Evolutionary conservation across 1,140 invertebrate genomes (phyloP).

Genomic region (Vollenhovia emeryi): DNA sequence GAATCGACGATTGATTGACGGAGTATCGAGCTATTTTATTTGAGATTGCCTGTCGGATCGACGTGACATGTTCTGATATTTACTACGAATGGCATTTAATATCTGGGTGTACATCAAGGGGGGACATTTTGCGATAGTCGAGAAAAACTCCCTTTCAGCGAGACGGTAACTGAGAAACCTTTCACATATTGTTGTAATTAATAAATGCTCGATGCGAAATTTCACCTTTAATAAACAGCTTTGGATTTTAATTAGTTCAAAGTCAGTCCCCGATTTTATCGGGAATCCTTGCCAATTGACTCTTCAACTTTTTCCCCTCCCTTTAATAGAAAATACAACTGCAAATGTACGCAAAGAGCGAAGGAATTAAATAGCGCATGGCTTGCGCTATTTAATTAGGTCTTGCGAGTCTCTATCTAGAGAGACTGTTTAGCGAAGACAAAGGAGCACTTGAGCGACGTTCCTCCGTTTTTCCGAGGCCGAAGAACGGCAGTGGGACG

Average conservation of each 20-base stretch:
- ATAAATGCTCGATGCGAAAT: not conserved
- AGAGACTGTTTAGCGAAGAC: not conserved
- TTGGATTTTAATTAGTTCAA: not conserved
- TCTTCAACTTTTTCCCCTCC: not conserved
- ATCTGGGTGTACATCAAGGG: not conserved
- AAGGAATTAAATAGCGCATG: not conserved
- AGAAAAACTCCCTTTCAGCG: not conserved
- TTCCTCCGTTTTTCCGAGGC: not conserved
- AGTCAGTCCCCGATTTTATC: not conserved
- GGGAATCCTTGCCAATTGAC: not conserved
- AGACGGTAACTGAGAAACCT: not conserved
- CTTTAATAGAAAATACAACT: not conserved
- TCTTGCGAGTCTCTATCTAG: not conserved
- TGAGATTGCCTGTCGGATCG: not conserved
- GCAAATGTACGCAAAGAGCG: not conserved
- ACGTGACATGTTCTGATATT: not conserved
- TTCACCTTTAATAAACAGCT: not conserved
- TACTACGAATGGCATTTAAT: not conserved
- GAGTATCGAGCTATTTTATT: not conserved
- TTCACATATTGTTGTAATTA: not conserved
- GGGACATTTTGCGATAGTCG: not conserved
- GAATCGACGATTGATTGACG: not conserved
- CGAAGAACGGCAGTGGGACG: not conserved
- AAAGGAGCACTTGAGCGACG: not conserved
- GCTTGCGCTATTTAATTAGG: no score